Percentiles rank a stretch among this genome's conserved stretches.
Conservation (phyloP, 2,888 invertebrate genomes). For the Tenthredo mesomela region DNA sequence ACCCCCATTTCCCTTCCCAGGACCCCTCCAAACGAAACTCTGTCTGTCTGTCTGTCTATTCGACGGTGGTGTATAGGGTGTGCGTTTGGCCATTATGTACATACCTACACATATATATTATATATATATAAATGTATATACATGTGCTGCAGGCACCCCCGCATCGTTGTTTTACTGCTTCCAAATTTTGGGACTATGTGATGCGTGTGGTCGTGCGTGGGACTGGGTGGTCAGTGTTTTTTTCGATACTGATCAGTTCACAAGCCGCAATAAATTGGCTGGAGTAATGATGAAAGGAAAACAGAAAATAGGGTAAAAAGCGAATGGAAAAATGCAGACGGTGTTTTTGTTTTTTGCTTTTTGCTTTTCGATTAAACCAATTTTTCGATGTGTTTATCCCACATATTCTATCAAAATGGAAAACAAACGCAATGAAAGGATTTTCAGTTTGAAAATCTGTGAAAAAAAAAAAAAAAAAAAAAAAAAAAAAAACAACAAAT, state of each 20-base stretch:
- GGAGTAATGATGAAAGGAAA: neutral
- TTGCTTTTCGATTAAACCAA: neutral
- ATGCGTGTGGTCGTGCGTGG: slow-evolving; percentile 45
- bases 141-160: neutral
- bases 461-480: neutral
- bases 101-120: neutral
- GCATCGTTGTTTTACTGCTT: slow-evolving; percentile 42
- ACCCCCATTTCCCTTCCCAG: slow-evolving; percentile 58
- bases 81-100: neutral
- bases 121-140: neutral
- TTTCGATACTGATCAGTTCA: neutral
- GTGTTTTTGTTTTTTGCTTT: neutral
- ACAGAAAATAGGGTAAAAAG: neutral
- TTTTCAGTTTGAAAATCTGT: neutral
- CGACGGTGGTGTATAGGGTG: neutral
- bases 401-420: neutral
- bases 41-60: slow-evolving; percentile 21
- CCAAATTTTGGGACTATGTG: slow-evolving; percentile 30
- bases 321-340: neutral
- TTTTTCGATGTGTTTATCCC: neutral
- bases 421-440: neutral
- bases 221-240: slow-evolving; percentile 34
- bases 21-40: slow-evolving; percentile 46
- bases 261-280: neutral
- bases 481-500: neutral